phyloP scores from a whole-genome alignment of 2,797 vertebrate genomes.

The Gambelia wislizenii region DNA sequence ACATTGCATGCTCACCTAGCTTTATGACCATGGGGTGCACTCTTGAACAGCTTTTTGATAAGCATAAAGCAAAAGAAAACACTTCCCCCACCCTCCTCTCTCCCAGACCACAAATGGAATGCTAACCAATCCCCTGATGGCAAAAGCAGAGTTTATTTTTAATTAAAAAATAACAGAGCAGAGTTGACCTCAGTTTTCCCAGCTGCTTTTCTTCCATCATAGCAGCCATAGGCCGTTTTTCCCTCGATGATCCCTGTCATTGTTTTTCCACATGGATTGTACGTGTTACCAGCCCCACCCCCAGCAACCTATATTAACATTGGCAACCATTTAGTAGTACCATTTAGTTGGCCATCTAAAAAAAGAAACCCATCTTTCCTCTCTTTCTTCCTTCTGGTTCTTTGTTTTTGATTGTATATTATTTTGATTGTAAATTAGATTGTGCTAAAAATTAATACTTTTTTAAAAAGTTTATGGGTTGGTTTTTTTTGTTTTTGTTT shows the following conservation, averaged over 20 bases:
- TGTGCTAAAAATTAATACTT: too few relatives aligned
- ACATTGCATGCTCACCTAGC: conserved; percentile 15
- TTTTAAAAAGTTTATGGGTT: too few relatives aligned
- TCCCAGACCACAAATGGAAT: conserved; percentile 62
- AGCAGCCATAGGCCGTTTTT: conserved; percentile 64
- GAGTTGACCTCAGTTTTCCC: conserved; percentile 76
- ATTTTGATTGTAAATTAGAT: too few relatives aligned
- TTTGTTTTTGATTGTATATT: too few relatives aligned
- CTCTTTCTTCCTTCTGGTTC: too few relatives aligned
- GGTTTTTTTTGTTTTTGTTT: too few relatives aligned
- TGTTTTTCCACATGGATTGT: conserved; percentile 66
- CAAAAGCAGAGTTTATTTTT: conserved; percentile 78
- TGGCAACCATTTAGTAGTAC: conserved; percentile 64
- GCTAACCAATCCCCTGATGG: conserved; percentile 76
- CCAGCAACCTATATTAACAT: conserved; percentile 60
- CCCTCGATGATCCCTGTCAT: conserved; percentile 71
- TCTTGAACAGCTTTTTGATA: conserved; percentile 59
- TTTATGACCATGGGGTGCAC: conserved; percentile 33
- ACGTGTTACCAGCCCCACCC: conserved; percentile 27
- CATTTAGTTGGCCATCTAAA: conserved; percentile 34
- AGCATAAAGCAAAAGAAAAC: conserved; percentile 67
- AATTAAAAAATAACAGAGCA: conserved; percentile 79
- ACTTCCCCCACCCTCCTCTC: neutral
- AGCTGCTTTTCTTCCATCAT: conserved; percentile 66
- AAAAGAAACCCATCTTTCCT: too few relatives aligned